Percentiles rank a stretch among this genome's conserved stretches.
phyloP scores from a whole-genome alignment of 2,888 invertebrate species.

The Polydrusus tereticollis region DNA sequence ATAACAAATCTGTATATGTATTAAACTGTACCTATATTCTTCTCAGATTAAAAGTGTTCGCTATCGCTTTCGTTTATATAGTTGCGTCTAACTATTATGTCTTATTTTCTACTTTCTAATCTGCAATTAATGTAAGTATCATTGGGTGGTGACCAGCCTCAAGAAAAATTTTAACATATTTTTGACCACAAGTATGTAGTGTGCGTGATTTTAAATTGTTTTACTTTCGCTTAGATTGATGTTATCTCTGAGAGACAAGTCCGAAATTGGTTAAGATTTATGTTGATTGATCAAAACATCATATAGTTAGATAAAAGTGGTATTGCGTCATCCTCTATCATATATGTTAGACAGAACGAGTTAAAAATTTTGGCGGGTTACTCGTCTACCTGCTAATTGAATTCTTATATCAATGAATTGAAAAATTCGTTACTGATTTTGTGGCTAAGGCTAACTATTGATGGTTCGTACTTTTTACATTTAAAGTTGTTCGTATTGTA shows the following conservation, averaged over 20 bases:
- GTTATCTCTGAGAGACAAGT: constrained; percentile 10
- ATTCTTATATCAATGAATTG: too few species aligned
- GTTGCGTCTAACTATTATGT: constrained; percentile 10
- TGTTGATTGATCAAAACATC: background rate
- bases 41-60: constrained; percentile 7
- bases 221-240: constrained; percentile 25
- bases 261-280: background rate
- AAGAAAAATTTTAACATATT: constrained; percentile 18
- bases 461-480: too few species aligned
- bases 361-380: too few species aligned
- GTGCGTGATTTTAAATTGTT: constrained; percentile 3
- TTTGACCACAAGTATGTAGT: constrained; percentile 1
- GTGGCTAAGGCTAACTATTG: too few species aligned
- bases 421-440: too few species aligned
- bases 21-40: constrained; percentile 11
- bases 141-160: constrained; percentile 17
- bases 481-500: too few species aligned
- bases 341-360: too few species aligned
- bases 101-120: constrained; percentile 41
- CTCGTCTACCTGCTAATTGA: too few species aligned
- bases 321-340: too few species aligned
- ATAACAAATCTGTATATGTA: constrained; percentile 19
- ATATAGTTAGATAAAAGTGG: background rate
- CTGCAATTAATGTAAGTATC: constrained; percentile 19
- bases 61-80: constrained; percentile 18